A percentile compares a stretch with the other conserved stretches of the same genome.
phyloP scores from a whole-genome alignment of 2,888 invertebrate species.

The Bugula neritina region DNA sequence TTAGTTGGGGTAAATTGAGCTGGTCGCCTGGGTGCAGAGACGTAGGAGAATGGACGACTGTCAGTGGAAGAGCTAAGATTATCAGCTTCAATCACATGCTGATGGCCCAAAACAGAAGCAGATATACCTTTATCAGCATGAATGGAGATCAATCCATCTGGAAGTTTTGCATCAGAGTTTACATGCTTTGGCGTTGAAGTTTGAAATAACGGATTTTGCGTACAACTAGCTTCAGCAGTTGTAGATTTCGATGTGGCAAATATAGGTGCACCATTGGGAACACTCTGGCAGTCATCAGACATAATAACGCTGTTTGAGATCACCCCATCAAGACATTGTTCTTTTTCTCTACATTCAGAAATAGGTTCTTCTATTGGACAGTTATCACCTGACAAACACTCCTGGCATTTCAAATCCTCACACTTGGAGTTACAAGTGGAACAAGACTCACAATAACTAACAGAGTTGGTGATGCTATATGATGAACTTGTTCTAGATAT shows the following conservation, averaged over 20 bases:
- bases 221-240: no score
- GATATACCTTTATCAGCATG: neutral
- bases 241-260: no score
- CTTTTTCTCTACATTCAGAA: neutral
- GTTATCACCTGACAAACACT: neutral
- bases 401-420: neutral
- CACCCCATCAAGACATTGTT: neutral
- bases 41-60: slow-evolving; percentile 13
- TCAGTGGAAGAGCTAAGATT: slow-evolving; percentile 15
- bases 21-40: neutral
- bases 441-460: neutral
- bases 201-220: neutral
- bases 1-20: neutral
- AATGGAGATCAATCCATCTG: neutral
- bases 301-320: no score
- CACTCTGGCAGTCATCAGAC: no score
- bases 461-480: neutral
- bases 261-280: no score
- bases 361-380: neutral
- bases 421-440: neutral
- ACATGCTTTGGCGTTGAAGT: neutral
- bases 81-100: neutral
- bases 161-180: neutral
- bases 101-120: neutral
- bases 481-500: neutral